Base-by-base conservation (phyloP, 2,888 invertebrate genomes). In the Griposia aprilina region DNA sequence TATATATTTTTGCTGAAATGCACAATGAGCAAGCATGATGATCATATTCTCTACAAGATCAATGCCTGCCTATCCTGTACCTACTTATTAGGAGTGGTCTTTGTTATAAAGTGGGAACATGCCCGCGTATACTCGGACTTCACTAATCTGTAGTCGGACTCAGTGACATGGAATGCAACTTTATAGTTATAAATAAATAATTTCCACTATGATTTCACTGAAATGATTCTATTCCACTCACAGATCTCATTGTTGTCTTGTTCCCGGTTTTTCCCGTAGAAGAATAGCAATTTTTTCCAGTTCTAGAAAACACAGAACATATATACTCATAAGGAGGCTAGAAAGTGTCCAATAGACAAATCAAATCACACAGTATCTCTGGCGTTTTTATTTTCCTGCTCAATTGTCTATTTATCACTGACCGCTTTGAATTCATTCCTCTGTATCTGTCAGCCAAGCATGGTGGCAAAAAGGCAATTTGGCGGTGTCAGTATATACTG, bases 261-360 rank as follows among this genome's bases (percentile, higher is more conserved):
- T 23, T 41, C 20, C 20, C 7, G 4, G 23, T 26, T 20, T 45
- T 20, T 36, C 7, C 30, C 20, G 8, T 41, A 41, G 10, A 65
- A 65, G 17, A 41, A 41, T n/a, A n/a, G 7, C n/a, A 5, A 66
- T 45, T n/a, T 68, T 55, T 69, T n/a, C 7, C 15, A 23, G 5
- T 63, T 59, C 57, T 63, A 36, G 30, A 36, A 36, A 36, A n/a
- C n/a, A n/a, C n/a, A n/a, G n/a, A n/a, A n/a, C n/a, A n/a, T n/a
- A n/a, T n/a, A n/a, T n/a, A n/a, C n/a, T n/a, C n/a, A n/a, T n/a
- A n/a, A n/a, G n/a, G n/a, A n/a, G n/a, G n/a, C n/a, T 36, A 7
- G 26, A 81, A 81, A 65, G 23, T 76, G 60, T 48, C 74, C 67
- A 60, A 36, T 2, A 59, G 76, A 41, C 50, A 50, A 50, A 23